phyloP scores from a whole-genome alignment of 35 echinoderm and acorn worm species.

The Patiria miniata region DNA sequence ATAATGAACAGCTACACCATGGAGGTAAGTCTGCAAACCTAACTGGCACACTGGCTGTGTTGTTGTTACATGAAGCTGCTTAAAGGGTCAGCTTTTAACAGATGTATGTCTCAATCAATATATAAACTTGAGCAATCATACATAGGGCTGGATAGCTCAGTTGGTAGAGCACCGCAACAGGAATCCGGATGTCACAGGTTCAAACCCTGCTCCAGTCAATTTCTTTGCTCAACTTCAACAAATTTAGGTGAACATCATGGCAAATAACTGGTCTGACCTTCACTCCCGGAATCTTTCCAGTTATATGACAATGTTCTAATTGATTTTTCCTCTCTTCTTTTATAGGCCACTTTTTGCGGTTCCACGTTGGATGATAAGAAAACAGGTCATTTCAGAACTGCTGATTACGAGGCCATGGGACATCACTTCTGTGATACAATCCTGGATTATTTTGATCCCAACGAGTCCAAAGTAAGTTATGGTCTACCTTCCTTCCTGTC shows the following conservation, averaged over 20 bases:
- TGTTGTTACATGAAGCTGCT: not conserved
- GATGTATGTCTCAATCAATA: too few relatives aligned
- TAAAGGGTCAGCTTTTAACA: not conserved
- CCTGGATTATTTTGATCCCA: constrained; percentile 95
- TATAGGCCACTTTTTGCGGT: constrained; percentile 96
- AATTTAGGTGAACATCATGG: too few relatives aligned
- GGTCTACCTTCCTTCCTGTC: not conserved
- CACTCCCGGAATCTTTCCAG: too few relatives aligned
- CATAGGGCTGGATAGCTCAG: too few relatives aligned
- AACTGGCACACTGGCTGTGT: not conserved
- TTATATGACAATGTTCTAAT: too few relatives aligned
- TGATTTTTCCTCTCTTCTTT: not conserved
- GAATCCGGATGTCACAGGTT: too few relatives aligned
- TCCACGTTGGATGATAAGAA: constrained; percentile 69
- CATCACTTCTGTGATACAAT: constrained; percentile 94
- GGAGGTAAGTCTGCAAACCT: constrained; percentile 67
- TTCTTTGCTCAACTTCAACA: too few relatives aligned
- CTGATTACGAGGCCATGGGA: constrained; percentile 94
- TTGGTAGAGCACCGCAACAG: too few relatives aligned
- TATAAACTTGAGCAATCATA: too few relatives aligned
- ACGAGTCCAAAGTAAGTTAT: constrained; percentile 76
- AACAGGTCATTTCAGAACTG: constrained; percentile 76
- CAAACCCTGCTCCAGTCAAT: too few relatives aligned
- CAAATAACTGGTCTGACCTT: too few relatives aligned
- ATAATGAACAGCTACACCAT: constrained; percentile 99